Base-by-base conservation (phyloP, 2,113 vertebrate species). In the Lycaon pictus region DNA sequence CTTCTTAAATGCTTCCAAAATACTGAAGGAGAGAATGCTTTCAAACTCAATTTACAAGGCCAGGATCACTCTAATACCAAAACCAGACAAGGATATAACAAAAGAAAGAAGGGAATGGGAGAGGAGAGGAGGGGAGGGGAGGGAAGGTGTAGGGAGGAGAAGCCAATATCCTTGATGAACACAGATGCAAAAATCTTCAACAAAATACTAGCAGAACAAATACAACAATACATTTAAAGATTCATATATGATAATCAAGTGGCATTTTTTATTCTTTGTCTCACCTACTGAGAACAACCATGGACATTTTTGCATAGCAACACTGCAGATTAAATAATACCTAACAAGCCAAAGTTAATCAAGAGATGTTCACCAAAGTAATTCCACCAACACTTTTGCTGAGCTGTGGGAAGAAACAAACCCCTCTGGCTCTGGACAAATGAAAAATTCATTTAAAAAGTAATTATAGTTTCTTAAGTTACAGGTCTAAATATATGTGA, bases 401-500 rank as follows among this genome's bases (percentile, higher is more conserved):
- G 20, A 84, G 69, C 23, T 81, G 51, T 86, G 11, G 43, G 62
- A 82, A 79, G 51, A 91, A 85, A 89, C 11, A 88, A 87, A 90
- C 7, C 10, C 29, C 77, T 4, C 11, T 51, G 37, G 29, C 32
- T 72, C 17, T 27, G 29, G 4, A 27, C 53, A 86, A 80, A n/a
- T 76, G 11, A 85, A 90, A 94, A 90, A 37, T 74, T 56, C 29
- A 96, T 67, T 56, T 95, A 79, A 67, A 92, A 91, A 74, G 37
- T 69, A 60, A 71, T 43, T 79, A 84, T 80, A 32, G 15, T 29
- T 84, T 85, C 89, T 74, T 96, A 83, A 37, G 16, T 72, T 82
- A 69, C 6, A 94, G 58, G 15, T 86, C 23, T 63, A 88, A 96
- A 67, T 80, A 60, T 15, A 76, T 48, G 51, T 58, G 12, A 87